Base-by-base conservation (phyloP, 2,797 vertebrate species). In the Pipistrellus pygmaeus region DNA sequence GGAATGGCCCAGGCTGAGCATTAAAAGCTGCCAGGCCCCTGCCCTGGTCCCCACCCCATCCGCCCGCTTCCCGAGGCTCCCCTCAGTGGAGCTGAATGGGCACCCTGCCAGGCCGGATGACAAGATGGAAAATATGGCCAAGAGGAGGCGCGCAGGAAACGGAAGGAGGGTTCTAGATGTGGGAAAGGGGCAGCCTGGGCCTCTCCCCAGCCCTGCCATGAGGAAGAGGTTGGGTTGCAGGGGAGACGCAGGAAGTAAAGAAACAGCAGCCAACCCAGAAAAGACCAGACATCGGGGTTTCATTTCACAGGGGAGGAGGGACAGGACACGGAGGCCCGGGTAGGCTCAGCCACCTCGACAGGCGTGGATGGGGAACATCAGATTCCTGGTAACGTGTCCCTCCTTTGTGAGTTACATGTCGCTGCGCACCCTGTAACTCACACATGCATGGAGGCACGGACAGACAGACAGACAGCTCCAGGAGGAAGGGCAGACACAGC, bases 61-160 rank as follows among this genome's bases (percentile, higher is more conserved):
- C 17, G 35, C 46, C 62, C 41, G 15, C 87, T 77, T 90, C 30
- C 62, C 81, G 46, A 53, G 69, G 73, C 66, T 92, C 53, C 91
- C 15, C 7, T 81, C 86, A 69, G 78, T 53, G 78, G 90, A 82
- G 35, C 85, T 73, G 53, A 38, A 3, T 60, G 80, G 95, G 53
- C 82, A 27, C 13, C 4, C 27, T 66, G 86, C 96, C 97, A 97
- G 86, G 85, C 78, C 96, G 95, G 95, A 97, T 96, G 88, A 90
- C 68, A 93, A 92, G 46, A 86, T 87, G 18, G 80, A 75, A 55
- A 80, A 88, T 92, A 80, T 85, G 72, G 93, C 89, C 89, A 83
- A 80, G 76, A 88, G 91, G 69, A 94, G 95, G 93, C 88, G 92
- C 88, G 91, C 53, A 80, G 92, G 91, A 95, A 89, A 77, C n/a